phyloP scores from a whole-genome alignment of 2,113 vertebrate species.

The rat (Rattus norvegicus) region DNA sequence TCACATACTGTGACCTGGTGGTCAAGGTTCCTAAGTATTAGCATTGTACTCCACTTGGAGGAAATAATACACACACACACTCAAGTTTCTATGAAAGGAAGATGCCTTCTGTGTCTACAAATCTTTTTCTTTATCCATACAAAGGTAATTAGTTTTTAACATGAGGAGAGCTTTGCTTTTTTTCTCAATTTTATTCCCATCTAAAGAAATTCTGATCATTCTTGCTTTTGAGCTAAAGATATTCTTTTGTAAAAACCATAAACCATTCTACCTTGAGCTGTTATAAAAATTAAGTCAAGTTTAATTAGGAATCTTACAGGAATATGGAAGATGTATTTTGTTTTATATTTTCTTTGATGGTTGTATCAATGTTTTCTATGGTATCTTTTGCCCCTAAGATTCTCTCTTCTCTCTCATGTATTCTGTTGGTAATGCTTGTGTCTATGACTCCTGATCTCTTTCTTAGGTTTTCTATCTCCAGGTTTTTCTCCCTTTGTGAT shows the following conservation, averaged over 20 bases:
- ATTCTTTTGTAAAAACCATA: background rate
- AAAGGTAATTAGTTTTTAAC: background rate
- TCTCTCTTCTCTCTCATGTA: too few relatives aligned
- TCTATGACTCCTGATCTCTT: too few relatives aligned
- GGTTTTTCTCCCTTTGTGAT: too few relatives aligned
- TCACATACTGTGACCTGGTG: background rate
- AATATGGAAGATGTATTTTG: background rate
- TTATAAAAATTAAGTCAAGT: constrained; percentile 68
- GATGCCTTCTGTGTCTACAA: background rate
- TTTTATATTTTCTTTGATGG: too few relatives aligned
- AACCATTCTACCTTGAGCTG: constrained; percentile 32
- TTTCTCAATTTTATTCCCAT: background rate
- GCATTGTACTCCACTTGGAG: background rate
- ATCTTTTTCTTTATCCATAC: background rate
- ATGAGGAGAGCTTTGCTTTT: background rate
- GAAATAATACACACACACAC: background rate
- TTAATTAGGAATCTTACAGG: constrained; percentile 48
- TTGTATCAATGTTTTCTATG: too few relatives aligned
- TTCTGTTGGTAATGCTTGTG: too few relatives aligned
- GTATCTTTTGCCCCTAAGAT: too few relatives aligned
- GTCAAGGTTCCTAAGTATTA: background rate
- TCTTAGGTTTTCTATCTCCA: too few relatives aligned
- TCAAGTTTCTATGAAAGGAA: background rate
- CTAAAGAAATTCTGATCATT: background rate
- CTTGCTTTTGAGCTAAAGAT: constrained; percentile 9